Evolutionary conservation across 2,888 invertebrate genomes (phyloP), one percentile per base, ranked within the genome.

Genomic region (Cylloceria caligata): DNA sequence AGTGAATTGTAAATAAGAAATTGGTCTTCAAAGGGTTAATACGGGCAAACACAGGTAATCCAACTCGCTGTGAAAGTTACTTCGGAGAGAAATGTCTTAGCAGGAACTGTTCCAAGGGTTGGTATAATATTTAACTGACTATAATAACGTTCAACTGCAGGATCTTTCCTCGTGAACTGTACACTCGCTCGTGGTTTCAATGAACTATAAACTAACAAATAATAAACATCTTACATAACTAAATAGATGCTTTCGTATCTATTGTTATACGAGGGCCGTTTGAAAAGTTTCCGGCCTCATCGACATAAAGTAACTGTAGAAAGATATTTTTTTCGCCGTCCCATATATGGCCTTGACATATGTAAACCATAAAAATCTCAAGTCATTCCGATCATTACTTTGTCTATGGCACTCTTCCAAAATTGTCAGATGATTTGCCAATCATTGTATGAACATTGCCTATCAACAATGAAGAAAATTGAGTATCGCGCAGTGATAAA

Each of bases 111-210:
- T 21, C 13, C 55, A 27, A 55, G 55, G 27, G 24, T 27, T 55
- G 13, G 6, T 55, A 55, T 13, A 55, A 55, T 55, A 55, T 55
- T 55, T 55, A n/a, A 55, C 24, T 27, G 3, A 27, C 13, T 55
- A 27, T 55, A 55, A 55, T 55, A 55, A 55, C 27, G n/a, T 55
- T 5, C 27, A 27, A 55, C 24, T 27, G 27, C 55, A 5, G 27
- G 5, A 55, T 27, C 27, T 55, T 49, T 55, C 5, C 55, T 55
- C 27, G n/a, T 27, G 11, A 27, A 55, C 27, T n/a, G 24, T 55
- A n/a, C 55, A 55, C 27, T 55, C 3, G 27, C 24, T 24, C 21
- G n/a, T 5, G 55, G 2, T 55, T 55, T 11, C 55, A 24, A 49
- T 49, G 21, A 49, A 49, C 49, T 4, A 7, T 1, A 24, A 49